Evolutionary conservation across 2,113 vertebrate species (phyloP).

Genomic region (Clarias macrocephalus): DNA sequence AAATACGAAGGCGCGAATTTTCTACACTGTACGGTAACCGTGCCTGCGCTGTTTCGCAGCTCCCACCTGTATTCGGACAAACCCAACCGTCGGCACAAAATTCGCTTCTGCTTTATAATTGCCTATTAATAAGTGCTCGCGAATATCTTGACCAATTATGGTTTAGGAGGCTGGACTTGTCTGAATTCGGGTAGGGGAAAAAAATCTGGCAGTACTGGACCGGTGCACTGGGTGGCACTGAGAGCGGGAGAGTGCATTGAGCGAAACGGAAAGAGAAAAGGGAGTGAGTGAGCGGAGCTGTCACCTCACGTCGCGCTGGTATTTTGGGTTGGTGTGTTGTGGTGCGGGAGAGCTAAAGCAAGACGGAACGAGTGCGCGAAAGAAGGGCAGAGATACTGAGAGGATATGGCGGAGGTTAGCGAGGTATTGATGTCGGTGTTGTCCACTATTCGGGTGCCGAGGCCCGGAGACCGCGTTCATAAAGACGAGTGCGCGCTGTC

Average conservation of each 20-base stretch:
- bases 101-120: background rate
- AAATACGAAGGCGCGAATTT: background rate
- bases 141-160: background rate
- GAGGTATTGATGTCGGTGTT: constrained; percentile 93
- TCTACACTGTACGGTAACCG: background rate
- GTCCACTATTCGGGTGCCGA: constrained; percentile 91
- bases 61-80: background rate
- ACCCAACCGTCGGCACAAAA: background rate
- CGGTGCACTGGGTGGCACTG: constrained; percentile 24
- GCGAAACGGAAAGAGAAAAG: constrained; percentile 34
- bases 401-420: constrained; percentile 86
- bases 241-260: constrained; percentile 25
- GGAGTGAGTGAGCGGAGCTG: constrained; percentile 36
- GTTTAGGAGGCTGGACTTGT: background rate
- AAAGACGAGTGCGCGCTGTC: constrained; percentile 99
- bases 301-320: constrained; percentile 53
- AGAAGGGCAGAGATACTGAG: constrained; percentile 49
- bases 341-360: constrained; percentile 58
- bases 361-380: constrained; percentile 53
- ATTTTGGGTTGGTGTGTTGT: constrained; percentile 55
- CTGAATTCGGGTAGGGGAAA: background rate
- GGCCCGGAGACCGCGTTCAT: constrained; percentile 94
- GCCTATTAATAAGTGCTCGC: background rate
- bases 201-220: constrained; percentile 7
- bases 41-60: too few species aligned